Base-by-base conservation (phyloP, 2,797 vertebrate genomes). In the Ara ararauna region DNA sequence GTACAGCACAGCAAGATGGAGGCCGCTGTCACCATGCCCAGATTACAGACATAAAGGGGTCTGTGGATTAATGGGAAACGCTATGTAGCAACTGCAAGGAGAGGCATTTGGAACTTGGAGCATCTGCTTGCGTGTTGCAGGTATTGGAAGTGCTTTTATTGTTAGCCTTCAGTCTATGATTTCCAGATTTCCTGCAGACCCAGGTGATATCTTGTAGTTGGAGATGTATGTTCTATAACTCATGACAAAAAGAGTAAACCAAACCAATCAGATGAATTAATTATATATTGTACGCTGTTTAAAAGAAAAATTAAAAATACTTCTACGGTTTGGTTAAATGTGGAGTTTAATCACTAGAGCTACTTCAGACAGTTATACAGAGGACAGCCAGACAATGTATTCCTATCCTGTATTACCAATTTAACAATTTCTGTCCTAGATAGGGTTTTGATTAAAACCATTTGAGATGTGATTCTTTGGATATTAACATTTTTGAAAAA, bases 1-100 rank as follows among this genome's bases (percentile, higher is more conserved):
- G 47, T 73, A 22, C 47, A 83, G 75, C 36, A 61, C 21, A 13
- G 18, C 36, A 78, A 96, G 50, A 91, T 81, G 94, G 91, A 96
- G 73, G 73, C 42, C 93, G 85, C 79, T 94, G 85, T 93, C 53
- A 44, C 58, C 20, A 20, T 44, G 70, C 32, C 76, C 87, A 38
- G 36, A 30, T 72, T 74, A 48, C 11, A 8, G 84, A 23, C 15
- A 62, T 77, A 54, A 54, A 47, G 44, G 32, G 38, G 21, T 62
- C 72, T 51, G 54, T 67, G 44, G 78, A 73, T 89, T 86, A 92
- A 84, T 1, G 10, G n/a, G 40, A 91, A 7, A 26, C 32, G 17
- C 62, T 64, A 29, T 64, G 65, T 5, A 26, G 78, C 1, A 6
- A 53, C 47, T 74, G 67, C 44, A 48, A 78, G 34, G 42, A 75